Evolutionary conservation across 2,888 invertebrate genomes (phyloP), one percentile per base, ranked within the genome.

Genomic region (Tachina fera): DNA sequence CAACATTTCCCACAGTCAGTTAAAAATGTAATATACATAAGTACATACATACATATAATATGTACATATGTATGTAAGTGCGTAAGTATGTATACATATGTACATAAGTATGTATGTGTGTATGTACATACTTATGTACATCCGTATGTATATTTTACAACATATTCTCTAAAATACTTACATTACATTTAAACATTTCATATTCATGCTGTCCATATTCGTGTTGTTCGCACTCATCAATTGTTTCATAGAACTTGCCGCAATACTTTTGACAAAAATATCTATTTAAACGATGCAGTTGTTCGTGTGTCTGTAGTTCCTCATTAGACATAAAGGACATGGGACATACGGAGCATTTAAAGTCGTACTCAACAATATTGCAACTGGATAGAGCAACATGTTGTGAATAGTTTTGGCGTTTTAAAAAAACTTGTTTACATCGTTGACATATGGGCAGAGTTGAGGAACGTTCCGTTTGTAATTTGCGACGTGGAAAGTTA

Each of bases 221-320:
- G 84, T 91, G 91, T 60, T 89, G 87, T 77, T 91, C 91, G 84
- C 92, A 91, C 43, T 91, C 89, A 22, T 89, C 88, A 75, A 91
- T 90, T 13, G 90, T 90, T 45, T 91, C 91, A 65, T 89, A 91
- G 86, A 89, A 88, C 87, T 91, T 91, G 78, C 91, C 91, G 80
- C 91, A 91, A 86, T 91, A 91, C 81, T 91, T 91, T 81, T 90
- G 92, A 82, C 91, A 91, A 76, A 91, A 91, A 87, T 90, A 91
- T 67, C 89, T 89, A 74, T 91, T 90, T 8, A 84, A 83, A 14
- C 89, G 88, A 88, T 91, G 91, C 13, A 90, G 87, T 45, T 89
- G 89, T 61, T 91, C 91, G 79, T 91, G 91, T 56, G 87, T 87
- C 51, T 90, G 90, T 80, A 91, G 45, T 45, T 91, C 91, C 74